phyloP scores from a whole-genome alignment of 1,140 invertebrate species.

The Panagrolaimus sp. region DNA sequence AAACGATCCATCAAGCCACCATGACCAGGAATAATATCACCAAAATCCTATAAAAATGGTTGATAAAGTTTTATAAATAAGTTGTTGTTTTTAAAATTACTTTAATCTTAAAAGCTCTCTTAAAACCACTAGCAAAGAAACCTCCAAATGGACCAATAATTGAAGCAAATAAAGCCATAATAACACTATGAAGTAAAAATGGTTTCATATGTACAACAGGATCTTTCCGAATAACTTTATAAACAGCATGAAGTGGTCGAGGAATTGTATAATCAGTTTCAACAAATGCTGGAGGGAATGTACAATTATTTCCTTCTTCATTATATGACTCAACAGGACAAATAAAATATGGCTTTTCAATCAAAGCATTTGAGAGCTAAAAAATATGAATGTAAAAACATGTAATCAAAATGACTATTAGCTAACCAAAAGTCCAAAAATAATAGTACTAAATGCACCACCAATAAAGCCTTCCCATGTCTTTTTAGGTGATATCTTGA shows the following conservation, averaged over 20 bases:
- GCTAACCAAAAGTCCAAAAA: slow-evolving; percentile 76
- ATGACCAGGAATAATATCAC: slow-evolving; percentile 84
- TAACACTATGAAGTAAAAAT: slow-evolving; percentile 85
- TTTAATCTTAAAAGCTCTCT: slow-evolving; percentile 97
- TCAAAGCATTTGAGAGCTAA: slow-evolving; percentile 79
- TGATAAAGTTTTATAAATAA: not conserved
- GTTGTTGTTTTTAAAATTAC: slow-evolving; percentile 61
- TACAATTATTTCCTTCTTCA: slow-evolving; percentile 79
- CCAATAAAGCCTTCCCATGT: slow-evolving; percentile 95
- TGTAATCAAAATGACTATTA: not conserved
- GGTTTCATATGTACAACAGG: slow-evolving; percentile 74
- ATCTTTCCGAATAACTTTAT: slow-evolving; percentile 35
- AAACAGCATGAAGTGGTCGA: slow-evolving; percentile 32
- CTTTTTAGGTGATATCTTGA: slow-evolving; percentile 96
- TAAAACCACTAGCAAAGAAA: slow-evolving; percentile 98
- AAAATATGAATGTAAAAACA: slow-evolving; percentile 36
- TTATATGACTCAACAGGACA: slow-evolving; percentile 89
- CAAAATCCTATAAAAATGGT: slow-evolving; percentile 70
- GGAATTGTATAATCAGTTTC: slow-evolving; percentile 52
- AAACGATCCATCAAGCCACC: slow-evolving; percentile 98
- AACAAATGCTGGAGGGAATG: slow-evolving; percentile 75
- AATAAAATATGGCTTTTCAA: slow-evolving; percentile 85
- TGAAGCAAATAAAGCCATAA: slow-evolving; percentile 83
- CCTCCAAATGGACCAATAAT: slow-evolving; percentile 98
- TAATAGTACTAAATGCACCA: slow-evolving; percentile 83